Conservation (phyloP, 2,888 invertebrate genomes). For the Tetragonula carbonaria region DNA sequence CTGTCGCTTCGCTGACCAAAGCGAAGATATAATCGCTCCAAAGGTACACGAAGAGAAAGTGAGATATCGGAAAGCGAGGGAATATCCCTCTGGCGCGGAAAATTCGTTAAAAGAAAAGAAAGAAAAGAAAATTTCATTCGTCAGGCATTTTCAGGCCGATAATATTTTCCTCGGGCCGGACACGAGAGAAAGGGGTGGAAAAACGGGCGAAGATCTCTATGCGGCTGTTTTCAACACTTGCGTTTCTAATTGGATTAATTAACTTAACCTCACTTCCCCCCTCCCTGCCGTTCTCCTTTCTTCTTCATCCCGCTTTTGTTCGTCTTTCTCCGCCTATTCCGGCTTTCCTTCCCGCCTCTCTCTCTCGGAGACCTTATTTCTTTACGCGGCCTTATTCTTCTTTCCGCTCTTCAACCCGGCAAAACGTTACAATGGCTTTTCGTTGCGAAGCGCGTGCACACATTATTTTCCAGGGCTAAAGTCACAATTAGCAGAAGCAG, state of each 20-base stretch:
- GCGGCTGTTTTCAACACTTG: slow-evolving; percentile 34
- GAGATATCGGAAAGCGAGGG: no score
- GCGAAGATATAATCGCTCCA: no score
- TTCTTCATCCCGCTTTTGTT: slow-evolving; percentile 13
- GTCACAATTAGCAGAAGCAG: slow-evolving; percentile 39
- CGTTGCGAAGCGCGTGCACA: slow-evolving; percentile 29
- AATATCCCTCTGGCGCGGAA: no score
- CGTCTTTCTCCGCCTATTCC: slow-evolving; percentile 25
- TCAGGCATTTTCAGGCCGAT: background rate
- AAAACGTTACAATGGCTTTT: slow-evolving; percentile 40
- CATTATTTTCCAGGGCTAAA: slow-evolving; percentile 23
- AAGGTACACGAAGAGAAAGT: no score
- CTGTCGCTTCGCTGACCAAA: no score
- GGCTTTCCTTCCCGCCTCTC: slow-evolving; percentile 13
- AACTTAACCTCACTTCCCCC: slow-evolving; percentile 27
- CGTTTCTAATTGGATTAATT: slow-evolving; percentile 55
- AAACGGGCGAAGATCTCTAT: slow-evolving; percentile 6
- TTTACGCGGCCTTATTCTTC: slow-evolving; percentile 41
- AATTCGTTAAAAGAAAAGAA: no score
- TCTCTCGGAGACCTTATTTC: slow-evolving; percentile 14
- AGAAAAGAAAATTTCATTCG: background rate
- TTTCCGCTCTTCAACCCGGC: slow-evolving; percentile 17
- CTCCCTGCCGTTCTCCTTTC: background rate
- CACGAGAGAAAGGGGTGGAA: background rate
- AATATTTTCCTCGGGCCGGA: slow-evolving; percentile 7